Base-by-base conservation (phyloP, 2,113 vertebrate species). In the Motacilla tschutschensis region DNA sequence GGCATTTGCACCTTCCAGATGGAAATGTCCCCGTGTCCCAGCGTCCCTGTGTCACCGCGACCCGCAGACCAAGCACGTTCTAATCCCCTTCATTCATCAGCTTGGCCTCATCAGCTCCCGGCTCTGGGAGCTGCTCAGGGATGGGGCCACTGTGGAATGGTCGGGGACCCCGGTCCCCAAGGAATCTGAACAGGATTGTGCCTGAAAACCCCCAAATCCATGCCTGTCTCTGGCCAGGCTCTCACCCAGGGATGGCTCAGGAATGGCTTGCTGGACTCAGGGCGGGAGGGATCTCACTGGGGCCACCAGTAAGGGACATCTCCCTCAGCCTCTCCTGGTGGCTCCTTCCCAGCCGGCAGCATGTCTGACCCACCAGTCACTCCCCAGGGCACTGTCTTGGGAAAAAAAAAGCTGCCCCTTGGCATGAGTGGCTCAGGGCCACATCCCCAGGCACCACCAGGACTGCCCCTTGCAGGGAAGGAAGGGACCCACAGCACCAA, bases 111-210 rank as follows among this genome's bases (percentile, higher is more conserved):
- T 17, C 72, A 33, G 33, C 51, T 62, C 28, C 14, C 58, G 21
- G 69, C 60, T 44, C 46, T 20, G 78, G 51, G 58, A 54, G 70
- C 47, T 71, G 60, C 13, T 9, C 0, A 5, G 31, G 31, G 65
- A 47, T 24, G 36, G 28, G 79, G 22, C 17, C 1, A 0, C 1
- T 11, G 29, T 24, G 55, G 57, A 17, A n/a, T 0, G 3, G 4
- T 33, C 1, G 0, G 21, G 36, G 31, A 9, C 6, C 7, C 5
- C 18, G 10, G 47, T 48, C 6, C 25, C 5, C 9, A 16, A 14
- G 47, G 47, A 21, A 35, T 24, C 12, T 18, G 35, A 36, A 3
- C 57, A 19, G 51, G 40, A 21, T 11, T 40, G 33, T 48, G 47
- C 24, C 50, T 38, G 9, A 38, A 71, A 17, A 3, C 2, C 46